Conservation (phyloP, 2,113 vertebrate species). For the Bujurquina vittata region DNA sequence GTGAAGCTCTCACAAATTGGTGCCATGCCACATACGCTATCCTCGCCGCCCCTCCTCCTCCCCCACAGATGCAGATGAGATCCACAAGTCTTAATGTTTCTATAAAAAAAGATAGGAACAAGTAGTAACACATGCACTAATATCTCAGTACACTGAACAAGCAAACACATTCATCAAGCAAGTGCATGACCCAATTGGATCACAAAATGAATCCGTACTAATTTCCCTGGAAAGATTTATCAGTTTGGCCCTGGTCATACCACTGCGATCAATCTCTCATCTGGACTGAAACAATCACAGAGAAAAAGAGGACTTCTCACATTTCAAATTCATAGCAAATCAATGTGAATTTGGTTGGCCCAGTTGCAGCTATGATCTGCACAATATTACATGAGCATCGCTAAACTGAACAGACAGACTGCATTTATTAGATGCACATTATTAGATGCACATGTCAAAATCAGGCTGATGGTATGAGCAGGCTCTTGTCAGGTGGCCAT, state of each 20-base stretch:
- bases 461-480: not conserved
- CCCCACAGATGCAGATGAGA: not conserved
- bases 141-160: slow-evolving; percentile 15
- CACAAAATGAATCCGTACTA: slow-evolving; percentile 14
- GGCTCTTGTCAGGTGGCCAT: not conserved
- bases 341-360: not conserved
- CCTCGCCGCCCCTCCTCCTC: not conserved
- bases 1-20: slow-evolving; percentile 21
- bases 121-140: not conserved
- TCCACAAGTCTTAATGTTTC: not conserved
- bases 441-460: not conserved
- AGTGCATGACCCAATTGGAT: slow-evolving; percentile 28
- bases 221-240: slow-evolving; percentile 39
- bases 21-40: slow-evolving; percentile 7
- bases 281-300: not conserved
- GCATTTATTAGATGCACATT: not conserved
- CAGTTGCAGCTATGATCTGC: not conserved
- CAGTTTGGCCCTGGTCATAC: not conserved
- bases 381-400: not conserved
- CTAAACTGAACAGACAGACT: not conserved
- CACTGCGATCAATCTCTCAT: not conserved
- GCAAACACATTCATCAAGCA: slow-evolving; percentile 28
- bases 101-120: slow-evolving; percentile 9
- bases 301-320: not conserved
- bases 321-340: not conserved